Percentiles rank a stretch among this genome's conserved stretches.
Conservation (phyloP, 53 echinoderm and acorn worm species). For the Echinarachnius parma region DNA sequence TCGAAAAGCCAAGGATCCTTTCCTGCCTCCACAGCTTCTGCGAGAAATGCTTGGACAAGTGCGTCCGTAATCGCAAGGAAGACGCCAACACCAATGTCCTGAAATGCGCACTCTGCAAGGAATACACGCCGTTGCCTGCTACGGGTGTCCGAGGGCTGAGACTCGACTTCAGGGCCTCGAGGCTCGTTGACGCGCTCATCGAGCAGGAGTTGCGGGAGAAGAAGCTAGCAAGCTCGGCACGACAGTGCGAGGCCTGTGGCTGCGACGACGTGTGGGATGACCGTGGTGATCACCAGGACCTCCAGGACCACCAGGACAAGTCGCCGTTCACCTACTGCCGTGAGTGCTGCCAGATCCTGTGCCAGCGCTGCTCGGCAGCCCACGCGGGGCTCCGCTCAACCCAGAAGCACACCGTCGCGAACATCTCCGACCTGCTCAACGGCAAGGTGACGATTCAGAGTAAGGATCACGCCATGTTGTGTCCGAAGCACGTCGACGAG, state of each 20-base stretch:
- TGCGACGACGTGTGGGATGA: neutral
- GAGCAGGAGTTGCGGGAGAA: constrained; percentile 16
- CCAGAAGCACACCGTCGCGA: constrained; percentile 29
- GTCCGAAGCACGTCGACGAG: constrained; percentile 56
- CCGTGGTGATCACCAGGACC: neutral
- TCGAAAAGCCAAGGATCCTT: constrained; percentile 43
- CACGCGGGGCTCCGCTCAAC: constrained; percentile 24
- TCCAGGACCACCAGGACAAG: neutral
- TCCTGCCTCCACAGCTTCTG: constrained; percentile 64
- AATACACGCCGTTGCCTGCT: constrained; percentile 11
- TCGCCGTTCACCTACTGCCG: constrained; percentile 43
- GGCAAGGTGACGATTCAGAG: constrained; percentile 34
- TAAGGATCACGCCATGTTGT: constrained; percentile 38
- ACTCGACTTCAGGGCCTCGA: constrained; percentile 29
- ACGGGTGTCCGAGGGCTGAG: constrained; percentile 26
- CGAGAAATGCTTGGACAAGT: constrained; percentile 53
- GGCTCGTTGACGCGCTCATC: constrained; percentile 16
- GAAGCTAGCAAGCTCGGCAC: constrained; percentile 35
- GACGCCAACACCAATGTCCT: neutral
- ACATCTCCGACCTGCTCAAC: constrained; percentile 31
- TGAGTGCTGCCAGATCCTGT: constrained; percentile 32
- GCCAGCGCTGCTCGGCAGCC: constrained; percentile 23
- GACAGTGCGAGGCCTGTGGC: constrained; percentile 33
- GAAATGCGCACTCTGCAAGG: constrained; percentile 36
- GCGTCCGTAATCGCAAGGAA: constrained; percentile 8